Evolutionary conservation across 2,797 vertebrate genomes (phyloP).

Genomic region (Arctocebus calabarensis): DNA sequence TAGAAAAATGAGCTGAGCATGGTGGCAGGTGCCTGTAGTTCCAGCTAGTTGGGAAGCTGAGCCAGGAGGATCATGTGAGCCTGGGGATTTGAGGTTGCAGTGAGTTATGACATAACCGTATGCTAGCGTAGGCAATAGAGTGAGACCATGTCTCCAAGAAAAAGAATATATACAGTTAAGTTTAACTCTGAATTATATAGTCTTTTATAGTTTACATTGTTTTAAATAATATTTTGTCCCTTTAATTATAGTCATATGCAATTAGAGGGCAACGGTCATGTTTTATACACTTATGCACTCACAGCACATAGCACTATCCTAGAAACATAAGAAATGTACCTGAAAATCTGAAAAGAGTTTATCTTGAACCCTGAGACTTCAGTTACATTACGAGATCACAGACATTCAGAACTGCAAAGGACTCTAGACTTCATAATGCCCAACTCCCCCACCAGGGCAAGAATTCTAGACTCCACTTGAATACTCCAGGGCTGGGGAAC

Average conservation of each 20-base stretch:
- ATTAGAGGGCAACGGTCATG: neutral
- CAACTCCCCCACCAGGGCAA: neutral
- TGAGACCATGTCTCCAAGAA: neutral
- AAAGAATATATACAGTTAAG: neutral
- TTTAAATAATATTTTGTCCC: neutral
- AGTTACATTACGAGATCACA: slow-evolving; percentile 19
- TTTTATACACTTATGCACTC: slow-evolving; percentile 10
- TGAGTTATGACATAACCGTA: neutral
- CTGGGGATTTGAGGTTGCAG: neutral
- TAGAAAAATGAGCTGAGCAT: neutral
- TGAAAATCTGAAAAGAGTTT: neutral
- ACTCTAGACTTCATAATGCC: neutral
- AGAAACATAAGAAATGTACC: neutral
- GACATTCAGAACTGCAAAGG: slow-evolving; percentile 22
- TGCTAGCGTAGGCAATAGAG: neutral
- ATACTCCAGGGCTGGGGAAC: neutral
- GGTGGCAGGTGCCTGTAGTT: neutral
- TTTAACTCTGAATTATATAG: neutral
- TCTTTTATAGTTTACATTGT: neutral
- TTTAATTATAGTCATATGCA: neutral
- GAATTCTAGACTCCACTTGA: neutral
- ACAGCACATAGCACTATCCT: neutral
- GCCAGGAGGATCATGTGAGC: neutral
- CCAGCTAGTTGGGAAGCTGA: neutral
- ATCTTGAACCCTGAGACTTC: slow-evolving; percentile 28